phyloP scores from a whole-genome alignment of 1,140 invertebrate genomes.

The Halesus radiatus region DNA sequence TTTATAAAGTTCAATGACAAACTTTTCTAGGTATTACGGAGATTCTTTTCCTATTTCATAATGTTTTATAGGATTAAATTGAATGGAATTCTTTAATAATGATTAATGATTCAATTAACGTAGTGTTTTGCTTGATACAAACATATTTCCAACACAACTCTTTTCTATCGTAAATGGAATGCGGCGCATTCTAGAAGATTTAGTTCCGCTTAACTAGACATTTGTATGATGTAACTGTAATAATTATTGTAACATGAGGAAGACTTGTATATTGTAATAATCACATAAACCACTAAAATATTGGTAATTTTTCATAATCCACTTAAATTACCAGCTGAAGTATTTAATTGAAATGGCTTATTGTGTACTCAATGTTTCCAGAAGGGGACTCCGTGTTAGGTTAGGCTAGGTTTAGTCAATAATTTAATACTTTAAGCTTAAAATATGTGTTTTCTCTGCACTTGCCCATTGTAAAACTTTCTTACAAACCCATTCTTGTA shows the following conservation, averaged over 20 bases:
- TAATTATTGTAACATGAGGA: background rate
- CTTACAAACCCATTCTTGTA: slow-evolving; percentile 34
- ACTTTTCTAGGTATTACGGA: slow-evolving; percentile 10
- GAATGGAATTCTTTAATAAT: background rate
- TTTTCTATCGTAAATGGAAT: background rate
- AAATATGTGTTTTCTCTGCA: slow-evolving; percentile 35
- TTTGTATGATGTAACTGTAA: background rate
- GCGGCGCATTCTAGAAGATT: too few species aligned
- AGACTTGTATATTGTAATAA: background rate
- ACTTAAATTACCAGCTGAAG: slow-evolving; percentile 23
- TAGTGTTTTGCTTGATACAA: slow-evolving; percentile 6
- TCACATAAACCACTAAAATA: background rate
- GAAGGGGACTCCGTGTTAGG: slow-evolving; percentile 20
- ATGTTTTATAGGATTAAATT: slow-evolving; percentile 1
- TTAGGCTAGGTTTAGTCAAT: slow-evolving; percentile 41
- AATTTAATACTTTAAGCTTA: slow-evolving; percentile 35
- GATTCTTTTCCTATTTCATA: slow-evolving; percentile 9
- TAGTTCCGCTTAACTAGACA: background rate
- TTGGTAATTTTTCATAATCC: slow-evolving; percentile 10
- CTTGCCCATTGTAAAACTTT: slow-evolving; percentile 32
- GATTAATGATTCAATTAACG: background rate
- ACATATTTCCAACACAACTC: background rate
- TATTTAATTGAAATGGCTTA: slow-evolving; percentile 29
- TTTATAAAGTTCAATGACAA: background rate
- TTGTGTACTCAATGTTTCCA: slow-evolving; percentile 25